Evolutionary conservation across 2,113 vertebrate genomes (phyloP).

Genomic region (Onychostruthus taczanowskii): DNA sequence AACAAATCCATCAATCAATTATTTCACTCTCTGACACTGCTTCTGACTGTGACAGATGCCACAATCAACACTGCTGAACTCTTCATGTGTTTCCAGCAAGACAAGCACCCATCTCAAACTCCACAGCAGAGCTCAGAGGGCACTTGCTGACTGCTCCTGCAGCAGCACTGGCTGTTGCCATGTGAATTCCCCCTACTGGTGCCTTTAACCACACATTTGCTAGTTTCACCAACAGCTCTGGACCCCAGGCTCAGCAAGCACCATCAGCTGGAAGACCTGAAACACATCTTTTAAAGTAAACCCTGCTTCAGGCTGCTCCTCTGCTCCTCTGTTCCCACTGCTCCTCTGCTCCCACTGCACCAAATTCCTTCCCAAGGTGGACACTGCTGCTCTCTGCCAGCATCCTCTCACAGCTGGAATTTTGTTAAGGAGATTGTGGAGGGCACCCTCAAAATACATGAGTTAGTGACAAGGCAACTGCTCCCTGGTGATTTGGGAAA

Average conservation of each 20-base stretch:
- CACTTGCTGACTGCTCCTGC: rapidly evolving
- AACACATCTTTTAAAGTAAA: not conserved
- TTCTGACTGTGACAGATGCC: not conserved
- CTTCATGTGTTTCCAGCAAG: not conserved
- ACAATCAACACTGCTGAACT: not conserved
- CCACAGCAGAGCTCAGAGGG: not conserved
- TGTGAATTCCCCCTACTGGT: not conserved
- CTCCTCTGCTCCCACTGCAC: not conserved
- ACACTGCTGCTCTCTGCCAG: not conserved
- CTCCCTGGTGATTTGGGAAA: not conserved
- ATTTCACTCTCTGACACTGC: not conserved
- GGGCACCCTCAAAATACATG: not conserved
- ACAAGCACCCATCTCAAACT: not conserved
- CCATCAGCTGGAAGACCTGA: not conserved
- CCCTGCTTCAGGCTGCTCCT: not conserved
- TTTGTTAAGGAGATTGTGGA: not conserved
- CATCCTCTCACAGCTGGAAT: not conserved
- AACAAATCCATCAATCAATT: not conserved
- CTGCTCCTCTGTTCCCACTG: not conserved
- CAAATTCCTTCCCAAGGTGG: not conserved
- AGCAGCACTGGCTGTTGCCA: not conserved
- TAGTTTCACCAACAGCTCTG: not conserved
- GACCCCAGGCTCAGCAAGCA: not conserved
- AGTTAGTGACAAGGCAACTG: not conserved
- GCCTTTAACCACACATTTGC: not conserved